Evolutionary conservation across 2,113 vertebrate genomes (phyloP).

Genomic region (Elephantulus edwardii): DNA sequence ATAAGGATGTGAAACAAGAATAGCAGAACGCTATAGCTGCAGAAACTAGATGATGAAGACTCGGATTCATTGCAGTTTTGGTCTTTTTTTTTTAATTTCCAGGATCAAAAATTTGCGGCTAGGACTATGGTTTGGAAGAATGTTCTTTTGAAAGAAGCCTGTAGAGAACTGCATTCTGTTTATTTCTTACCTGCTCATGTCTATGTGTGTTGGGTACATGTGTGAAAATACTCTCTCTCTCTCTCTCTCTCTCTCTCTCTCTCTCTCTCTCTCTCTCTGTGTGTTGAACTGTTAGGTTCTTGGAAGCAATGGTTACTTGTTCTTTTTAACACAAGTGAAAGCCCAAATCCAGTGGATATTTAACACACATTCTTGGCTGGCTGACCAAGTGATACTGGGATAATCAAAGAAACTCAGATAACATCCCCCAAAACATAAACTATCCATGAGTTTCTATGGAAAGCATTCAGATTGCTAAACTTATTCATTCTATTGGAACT

Average conservation of each 20-base stretch:
- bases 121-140: rapidly evolving
- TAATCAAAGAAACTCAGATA: background rate
- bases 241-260: background rate
- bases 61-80: background rate
- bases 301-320: background rate
- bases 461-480: background rate
- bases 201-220: rapidly evolving
- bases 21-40: background rate
- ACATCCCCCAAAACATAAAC: background rate
- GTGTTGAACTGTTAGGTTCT: background rate
- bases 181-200: background rate
- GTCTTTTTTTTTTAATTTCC: background rate
- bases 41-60: too few relatives aligned
- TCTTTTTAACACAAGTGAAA: background rate
- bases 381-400: background rate
- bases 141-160: background rate
- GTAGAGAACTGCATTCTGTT: rapidly evolving
- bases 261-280: too few relatives aligned
- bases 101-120: background rate
- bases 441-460: background rate
- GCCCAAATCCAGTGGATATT: background rate
- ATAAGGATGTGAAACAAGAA: background rate
- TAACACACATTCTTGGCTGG: background rate
- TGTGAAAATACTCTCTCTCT: too few relatives aligned
- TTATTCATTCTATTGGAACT: background rate